Evolutionary conservation across 2,113 vertebrate species (phyloP).

Genomic region (Pteropus alecto): DNA sequence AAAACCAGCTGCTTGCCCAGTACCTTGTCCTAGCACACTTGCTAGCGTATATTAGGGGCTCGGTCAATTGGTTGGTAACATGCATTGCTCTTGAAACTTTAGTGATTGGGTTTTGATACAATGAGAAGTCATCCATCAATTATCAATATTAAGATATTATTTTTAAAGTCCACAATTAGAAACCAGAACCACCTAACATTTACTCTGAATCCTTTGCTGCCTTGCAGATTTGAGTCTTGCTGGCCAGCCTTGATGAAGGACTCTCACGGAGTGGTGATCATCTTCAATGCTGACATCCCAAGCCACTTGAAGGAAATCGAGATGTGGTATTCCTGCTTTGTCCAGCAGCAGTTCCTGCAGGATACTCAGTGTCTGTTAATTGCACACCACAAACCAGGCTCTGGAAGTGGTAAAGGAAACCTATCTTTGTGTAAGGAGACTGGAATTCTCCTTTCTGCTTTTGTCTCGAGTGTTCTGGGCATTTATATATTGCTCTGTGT

Average conservation of each 20-base stretch:
- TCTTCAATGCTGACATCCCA: conserved; percentile 93
- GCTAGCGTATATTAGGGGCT: background rate
- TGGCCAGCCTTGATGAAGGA: conserved; percentile 97
- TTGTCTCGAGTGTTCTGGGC: background rate
- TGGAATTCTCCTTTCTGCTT: background rate
- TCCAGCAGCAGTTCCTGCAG: conserved; percentile 89
- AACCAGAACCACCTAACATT: background rate
- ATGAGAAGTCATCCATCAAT: background rate
- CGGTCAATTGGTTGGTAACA: background rate
- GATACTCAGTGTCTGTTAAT: conserved; percentile 94
- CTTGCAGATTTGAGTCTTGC: conserved; percentile 92
- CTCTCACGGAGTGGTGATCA: conserved; percentile 90
- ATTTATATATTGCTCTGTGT: background rate
- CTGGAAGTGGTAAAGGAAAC: conserved; percentile 76
- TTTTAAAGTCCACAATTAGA: background rate
- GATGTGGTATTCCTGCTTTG: conserved; percentile 92
- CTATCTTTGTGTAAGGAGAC: conserved; percentile 88
- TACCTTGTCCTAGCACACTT: background rate
- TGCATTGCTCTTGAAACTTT: background rate
- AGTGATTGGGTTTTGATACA: background rate
- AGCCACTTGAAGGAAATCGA: conserved; percentile 94
- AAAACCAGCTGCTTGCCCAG: background rate
- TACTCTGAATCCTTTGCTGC: background rate
- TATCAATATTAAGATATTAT: background rate
- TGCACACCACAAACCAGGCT: conserved; percentile 95